Evolutionary conservation across 1,140 invertebrate genomes (phyloP).

Genomic region (Drosophila sp.): DNA sequence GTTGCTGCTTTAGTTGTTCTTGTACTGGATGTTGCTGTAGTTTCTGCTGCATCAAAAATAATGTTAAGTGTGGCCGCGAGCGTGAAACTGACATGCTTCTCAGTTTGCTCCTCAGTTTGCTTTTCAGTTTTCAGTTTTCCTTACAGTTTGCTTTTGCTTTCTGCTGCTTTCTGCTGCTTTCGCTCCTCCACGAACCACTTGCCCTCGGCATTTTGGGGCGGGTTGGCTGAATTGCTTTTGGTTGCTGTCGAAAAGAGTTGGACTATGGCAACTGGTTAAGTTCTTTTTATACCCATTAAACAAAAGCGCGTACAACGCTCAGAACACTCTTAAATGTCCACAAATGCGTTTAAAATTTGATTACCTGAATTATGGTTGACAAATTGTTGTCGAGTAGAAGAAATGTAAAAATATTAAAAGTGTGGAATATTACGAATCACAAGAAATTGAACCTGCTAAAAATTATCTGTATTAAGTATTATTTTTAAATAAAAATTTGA

Average conservation of each 20-base stretch:
- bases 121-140: conserved; percentile 58
- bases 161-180: conserved; percentile 34
- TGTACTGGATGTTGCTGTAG: conserved; percentile 47
- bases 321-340: background rate
- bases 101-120: conserved; percentile 57
- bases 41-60: conserved; percentile 72
- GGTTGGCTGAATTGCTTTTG: conserved; percentile 13
- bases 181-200: conserved; percentile 38
- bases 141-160: conserved; percentile 54
- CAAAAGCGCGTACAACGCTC: conserved; percentile 1
- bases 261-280: conserved; percentile 26
- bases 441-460: too few species aligned
- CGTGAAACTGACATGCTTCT: conserved; percentile 81
- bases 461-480: too few species aligned
- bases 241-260: conserved; percentile 20
- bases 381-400: background rate
- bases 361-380: background rate
- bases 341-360: background rate
- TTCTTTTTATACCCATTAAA: conserved; percentile 11
- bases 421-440: too few species aligned
- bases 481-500: too few species aligned
- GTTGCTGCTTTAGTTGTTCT: conserved; percentile 25
- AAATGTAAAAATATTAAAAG: too few species aligned
- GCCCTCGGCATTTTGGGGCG: conserved; percentile 10
- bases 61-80: conserved; percentile 81